These are phyloP conservation scores for Epirrhoe tristata DNA, from an alignment of 2,888 invertebrate genomes.

Conservation along the genomic window DNA sequence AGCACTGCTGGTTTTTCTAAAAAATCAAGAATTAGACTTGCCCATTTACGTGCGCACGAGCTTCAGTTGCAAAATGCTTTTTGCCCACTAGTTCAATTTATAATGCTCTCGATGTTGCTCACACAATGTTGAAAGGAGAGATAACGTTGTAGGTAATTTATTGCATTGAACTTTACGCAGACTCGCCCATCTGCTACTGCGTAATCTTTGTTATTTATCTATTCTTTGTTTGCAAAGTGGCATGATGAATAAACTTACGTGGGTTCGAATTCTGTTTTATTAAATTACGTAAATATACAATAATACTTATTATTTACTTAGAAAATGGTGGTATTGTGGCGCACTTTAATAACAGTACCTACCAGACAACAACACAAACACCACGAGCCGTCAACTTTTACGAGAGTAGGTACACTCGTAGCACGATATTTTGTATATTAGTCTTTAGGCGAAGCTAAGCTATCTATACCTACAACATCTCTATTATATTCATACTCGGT, in stretches of 20 bases:
- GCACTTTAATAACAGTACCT: too few relatives aligned
- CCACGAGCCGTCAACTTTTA: background rate
- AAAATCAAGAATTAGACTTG: conserved; percentile 31
- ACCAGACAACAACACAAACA: too few relatives aligned
- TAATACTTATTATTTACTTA: too few relatives aligned
- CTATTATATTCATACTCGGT: background rate
- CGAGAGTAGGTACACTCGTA: too few relatives aligned
- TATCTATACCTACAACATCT: background rate
- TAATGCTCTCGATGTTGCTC: conserved; percentile 23
- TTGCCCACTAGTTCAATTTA: conserved; percentile 44
- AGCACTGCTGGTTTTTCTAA: conserved; percentile 15
- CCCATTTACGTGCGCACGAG: conserved; percentile 41
- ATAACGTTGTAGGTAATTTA: conserved; percentile 20
- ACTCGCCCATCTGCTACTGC: conserved; percentile 15
- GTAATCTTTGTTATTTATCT: conserved; percentile 4
- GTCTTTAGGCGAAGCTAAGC: background rate
- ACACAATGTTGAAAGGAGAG: conserved; percentile 27
- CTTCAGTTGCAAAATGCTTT: conserved; percentile 51
- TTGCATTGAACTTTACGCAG: conserved; percentile 18
- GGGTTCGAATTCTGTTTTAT: background rate
- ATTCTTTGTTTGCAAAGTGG: background rate
- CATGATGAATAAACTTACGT: background rate
- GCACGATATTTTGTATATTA: background rate
- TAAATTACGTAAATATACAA: background rate
- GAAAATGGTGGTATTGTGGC: too few relatives aligned